Evolutionary conservation across 2,113 vertebrate species (phyloP), one percentile per base, ranked within the genome.

Genomic region (Eurypyga helias): DNA sequence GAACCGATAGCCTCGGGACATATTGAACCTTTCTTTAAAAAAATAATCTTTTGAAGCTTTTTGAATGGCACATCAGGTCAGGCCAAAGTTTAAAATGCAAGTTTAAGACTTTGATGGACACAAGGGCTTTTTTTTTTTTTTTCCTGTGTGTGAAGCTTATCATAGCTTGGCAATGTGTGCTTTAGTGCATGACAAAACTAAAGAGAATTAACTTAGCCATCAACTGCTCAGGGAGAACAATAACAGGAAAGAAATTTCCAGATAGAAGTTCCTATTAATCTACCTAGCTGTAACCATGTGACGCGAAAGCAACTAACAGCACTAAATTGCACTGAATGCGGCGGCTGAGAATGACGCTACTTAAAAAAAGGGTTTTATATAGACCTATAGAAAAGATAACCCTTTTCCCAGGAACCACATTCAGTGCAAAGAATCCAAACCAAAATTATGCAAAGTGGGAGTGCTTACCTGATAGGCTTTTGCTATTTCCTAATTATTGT

Each of bases 121-220:
- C 94, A 83, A 92, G 97, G 93, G 98, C 98, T 98, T 97, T 55
- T 92, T 71, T 89, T 97, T 97, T 55, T 92, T 71, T 89, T 97
- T 98, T 95, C 87, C 97, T 97, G 97, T 97, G 81, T 98, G 98
- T 98, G 98, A 98, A 98, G 99, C 99, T 99, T 99, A 99, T 99
- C 98, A 98, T 98, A 98, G 98, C 98, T 98, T 98, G 98, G 99
- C 98, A 99, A 99, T 99, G 98, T 99, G 99, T 98, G 99, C 99
- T 98, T 97, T 96, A 98, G 99, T 99, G 99, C 99, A 98, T 99
- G 99, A 99, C 98, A 98, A 98, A 99, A 99, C 99, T 99, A 99
- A 99, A 99, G 99, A 99, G 99, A 99, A 99, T 99, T 99, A 99
- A 99, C 99, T 99, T 99, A 99, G 99, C 99, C 99, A 99, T 99